Evolutionary conservation across 2,113 vertebrate genomes (phyloP), one percentile per base, ranked within the genome.

Genomic region (Plecturocebus donacophilus): DNA sequence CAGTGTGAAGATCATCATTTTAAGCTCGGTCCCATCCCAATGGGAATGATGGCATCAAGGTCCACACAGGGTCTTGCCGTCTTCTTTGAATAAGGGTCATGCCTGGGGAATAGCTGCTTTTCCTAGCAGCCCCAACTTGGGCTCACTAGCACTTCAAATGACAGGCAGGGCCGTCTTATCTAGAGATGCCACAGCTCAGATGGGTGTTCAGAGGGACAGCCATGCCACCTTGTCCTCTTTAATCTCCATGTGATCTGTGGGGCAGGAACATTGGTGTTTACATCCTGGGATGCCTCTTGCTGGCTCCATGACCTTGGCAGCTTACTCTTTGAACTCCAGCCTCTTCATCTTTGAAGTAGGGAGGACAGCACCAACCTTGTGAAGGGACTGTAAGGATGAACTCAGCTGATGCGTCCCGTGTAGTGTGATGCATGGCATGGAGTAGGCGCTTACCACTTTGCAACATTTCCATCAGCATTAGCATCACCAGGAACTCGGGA

Each of bases 1-100:
- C 97, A 97, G 84, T 30, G 87, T 73, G 70, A 87, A 92, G 80
- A 95, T 94, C 16, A 9, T 42, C 45, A 52, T 61, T 86, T 58
- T 20, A 32, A 3, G 30, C 35, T 40, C 19, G 42, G 70, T 25
- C 71, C 27, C 8, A 38, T 17, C 14, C 25, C 9, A 12, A 17
- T n/a, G 47, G 42, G 32, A 71, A 38, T 8, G 35, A 49, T 19
- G 17, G 8, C 54, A 8, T 11, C 2, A 2, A 80, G 45, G 23
- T 64, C 84, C 6, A 0, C 14, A 21, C 8, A 27, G 19, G 19
- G 19, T n/a, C 64, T 32, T 21, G 35, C 23, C 70, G 13, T 40
- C 6, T 12, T n/a, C 45, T 86, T 81, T 82, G 73, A 77, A 42
- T 23, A 73, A 52, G 73, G 6, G 12, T 40, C 20, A 20, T 27